Evolutionary conservation across 1,140 invertebrate species (phyloP), one percentile per base, ranked within the genome.

Genomic region (Tetramorium parvispinum): DNA sequence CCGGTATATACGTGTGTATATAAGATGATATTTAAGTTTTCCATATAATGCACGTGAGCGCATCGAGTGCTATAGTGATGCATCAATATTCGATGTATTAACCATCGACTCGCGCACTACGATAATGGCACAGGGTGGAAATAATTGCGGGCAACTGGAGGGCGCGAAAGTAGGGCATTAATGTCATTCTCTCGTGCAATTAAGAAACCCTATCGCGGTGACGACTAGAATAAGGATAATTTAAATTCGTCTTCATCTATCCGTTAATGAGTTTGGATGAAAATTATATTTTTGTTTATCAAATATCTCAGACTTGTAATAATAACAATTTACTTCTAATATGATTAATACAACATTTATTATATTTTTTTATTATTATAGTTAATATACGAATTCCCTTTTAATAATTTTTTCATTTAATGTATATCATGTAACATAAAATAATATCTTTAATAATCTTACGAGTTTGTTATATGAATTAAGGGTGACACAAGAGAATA

Each of bases 171-270:
- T 94, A 94, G 94, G 92, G 85, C 94, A 91, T 92, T 90, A 91
- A 86, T 90, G 91, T 92, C 93, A 55, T 79, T 89, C 88, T 70
- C 85, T 89, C 87, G 89, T 91, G 85, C 91, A 92, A 94, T 94
- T 94, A 94, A 94, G 94, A 94, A 94, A 91, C 93, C 93, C 83
- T 93, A 93, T 87, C 87, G 91, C 66, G 90, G 88, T 92, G 57
- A 77, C 89, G 88, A 90, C 85, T 85, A 83, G 82, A 91, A 88
- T 88, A 81, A 90, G 89, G 93, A 92, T 94, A 93, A 94, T 93
- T 94, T 92, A 89, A 91, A 93, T 92, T 91, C 89, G 87, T 86
- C 81, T 86, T 90, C 75, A 88, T 85, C 59, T 77, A 70, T 75
- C 24, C 65, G n/a, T 77, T 49, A 55, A 66, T 0, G 59, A 85